Base-by-base conservation (phyloP, 2,113 vertebrate genomes). In the Stegastes partitus region DNA sequence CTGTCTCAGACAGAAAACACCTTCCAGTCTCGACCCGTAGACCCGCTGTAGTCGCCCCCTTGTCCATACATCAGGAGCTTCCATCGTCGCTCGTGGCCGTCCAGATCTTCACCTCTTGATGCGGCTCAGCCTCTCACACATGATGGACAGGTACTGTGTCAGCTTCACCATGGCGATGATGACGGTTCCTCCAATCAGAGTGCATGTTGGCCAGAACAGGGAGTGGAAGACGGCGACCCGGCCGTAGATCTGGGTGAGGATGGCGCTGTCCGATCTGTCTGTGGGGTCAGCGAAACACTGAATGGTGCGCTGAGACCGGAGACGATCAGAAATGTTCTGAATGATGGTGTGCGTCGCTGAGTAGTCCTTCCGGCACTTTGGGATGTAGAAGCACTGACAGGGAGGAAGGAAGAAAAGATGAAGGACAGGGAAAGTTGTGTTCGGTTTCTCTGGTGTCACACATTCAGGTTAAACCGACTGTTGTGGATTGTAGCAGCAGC, bases 131-230 rank as follows among this genome's bases (percentile, higher is more conserved):
- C 95, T 95, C 53, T 98, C 97, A 3, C 96, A 97, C 87, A 98
- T 95, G 61, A 97, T 91, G 49, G 97, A 98, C 67, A 99, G 94
- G 89, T 97, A 97, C n/a, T 99, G 97, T 59, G 96, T 99, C 86
- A 99, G 94, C 88, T 99, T 99, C 51, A 99, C 97, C 97, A 99
- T 95, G 15, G 96, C 96, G 0, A 99, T 94, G 10, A 99, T 97
- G 39, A 92, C 89, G 0, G 93, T 91, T 0, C 98, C 98, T 0
- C 96, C 96, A 3, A 96, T 90, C 92, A 99, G 94, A 82, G 95
- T 95, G 86, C 96, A 97, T 0, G 96, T 96, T 55, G 98, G 97
- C 97, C 97, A 99, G 86, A 99, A 94, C 28, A 98, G 94, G 0
- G 96, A 97, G 68, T 96, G 95, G 82, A 98, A 96, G 81, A 97